These are phyloP conservation scores for Epizoanthus rinbou DNA, from an alignment of 92 coral and sea anemone species.

Conservation along the genomic window DNA sequence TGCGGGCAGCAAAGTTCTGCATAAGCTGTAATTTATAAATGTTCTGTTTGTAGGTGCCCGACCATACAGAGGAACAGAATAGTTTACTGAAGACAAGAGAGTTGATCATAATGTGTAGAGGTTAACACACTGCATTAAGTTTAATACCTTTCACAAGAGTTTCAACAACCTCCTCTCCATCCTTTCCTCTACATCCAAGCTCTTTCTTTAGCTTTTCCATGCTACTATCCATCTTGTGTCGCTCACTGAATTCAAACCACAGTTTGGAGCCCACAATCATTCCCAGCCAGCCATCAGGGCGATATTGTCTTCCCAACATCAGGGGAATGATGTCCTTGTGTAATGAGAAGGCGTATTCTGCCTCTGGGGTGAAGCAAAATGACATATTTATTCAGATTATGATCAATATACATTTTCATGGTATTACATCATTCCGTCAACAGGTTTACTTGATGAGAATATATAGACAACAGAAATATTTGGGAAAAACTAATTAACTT, in stretches of 20 bases:
- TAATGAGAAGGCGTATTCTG: constrained; percentile 82
- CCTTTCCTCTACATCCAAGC: constrained; percentile 69
- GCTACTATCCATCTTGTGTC: constrained; percentile 56
- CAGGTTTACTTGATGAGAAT: no score
- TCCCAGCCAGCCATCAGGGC: constrained; percentile 90
- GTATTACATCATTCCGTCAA: neutral
- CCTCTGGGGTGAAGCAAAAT: constrained; percentile 52
- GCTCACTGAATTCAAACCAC: constrained; percentile 79
- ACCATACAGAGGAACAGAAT: no score
- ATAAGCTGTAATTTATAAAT: no score
- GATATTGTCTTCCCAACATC: constrained; percentile 77
- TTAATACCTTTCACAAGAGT: constrained; percentile 2
- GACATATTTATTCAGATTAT: neutral
- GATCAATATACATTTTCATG: neutral
- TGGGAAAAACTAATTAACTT: no score
- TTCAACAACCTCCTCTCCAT: constrained; percentile 18
- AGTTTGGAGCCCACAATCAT: constrained; percentile 84
- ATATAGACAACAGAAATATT: no score
- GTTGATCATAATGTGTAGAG: no score
- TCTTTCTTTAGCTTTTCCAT: constrained; percentile 66
- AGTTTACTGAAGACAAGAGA: no score
- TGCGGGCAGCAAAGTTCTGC: no score
- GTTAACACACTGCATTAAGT: neutral
- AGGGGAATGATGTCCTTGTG: constrained; percentile 78
- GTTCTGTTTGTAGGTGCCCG: no score